phyloP scores from a whole-genome alignment of 2,113 vertebrate genomes.

The Callaeas wilsoni region DNA sequence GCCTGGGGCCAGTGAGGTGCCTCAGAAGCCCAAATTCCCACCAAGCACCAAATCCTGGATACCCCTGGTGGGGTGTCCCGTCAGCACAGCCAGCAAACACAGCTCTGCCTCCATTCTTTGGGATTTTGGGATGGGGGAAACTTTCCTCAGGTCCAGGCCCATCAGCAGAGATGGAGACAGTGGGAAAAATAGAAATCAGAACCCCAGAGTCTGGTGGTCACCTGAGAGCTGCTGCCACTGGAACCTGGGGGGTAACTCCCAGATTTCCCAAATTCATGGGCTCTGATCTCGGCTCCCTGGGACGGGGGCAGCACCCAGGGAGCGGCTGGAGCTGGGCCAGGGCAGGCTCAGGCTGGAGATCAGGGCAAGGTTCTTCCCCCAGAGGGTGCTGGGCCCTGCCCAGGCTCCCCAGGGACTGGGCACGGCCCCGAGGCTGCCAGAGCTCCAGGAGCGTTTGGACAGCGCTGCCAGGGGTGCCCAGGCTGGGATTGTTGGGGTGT shows the following conservation, averaged over 20 bases:
- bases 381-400: background rate
- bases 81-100: background rate
- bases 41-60: background rate
- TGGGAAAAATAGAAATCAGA: background rate
- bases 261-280: too few relatives aligned
- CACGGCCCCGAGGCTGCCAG: background rate
- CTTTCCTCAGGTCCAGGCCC: background rate
- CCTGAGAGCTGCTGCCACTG: background rate
- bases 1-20: background rate
- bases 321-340: background rate
- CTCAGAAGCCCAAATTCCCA: background rate
- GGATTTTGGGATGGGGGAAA: background rate
- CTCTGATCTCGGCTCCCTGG: background rate
- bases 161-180: background rate
- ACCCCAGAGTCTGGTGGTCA: background rate
- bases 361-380: background rate
- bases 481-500: background rate
- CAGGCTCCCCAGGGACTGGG: background rate
- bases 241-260: background rate
- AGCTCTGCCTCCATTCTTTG: background rate
- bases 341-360: background rate
- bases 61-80: fast-evolving
- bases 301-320: background rate
- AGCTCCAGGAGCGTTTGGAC: background rate
- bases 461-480: background rate